These are phyloP conservation scores for Drosophila subsilvestris DNA, from an alignment of 2,888 invertebrate species.

Conservation along the genomic window DNA sequence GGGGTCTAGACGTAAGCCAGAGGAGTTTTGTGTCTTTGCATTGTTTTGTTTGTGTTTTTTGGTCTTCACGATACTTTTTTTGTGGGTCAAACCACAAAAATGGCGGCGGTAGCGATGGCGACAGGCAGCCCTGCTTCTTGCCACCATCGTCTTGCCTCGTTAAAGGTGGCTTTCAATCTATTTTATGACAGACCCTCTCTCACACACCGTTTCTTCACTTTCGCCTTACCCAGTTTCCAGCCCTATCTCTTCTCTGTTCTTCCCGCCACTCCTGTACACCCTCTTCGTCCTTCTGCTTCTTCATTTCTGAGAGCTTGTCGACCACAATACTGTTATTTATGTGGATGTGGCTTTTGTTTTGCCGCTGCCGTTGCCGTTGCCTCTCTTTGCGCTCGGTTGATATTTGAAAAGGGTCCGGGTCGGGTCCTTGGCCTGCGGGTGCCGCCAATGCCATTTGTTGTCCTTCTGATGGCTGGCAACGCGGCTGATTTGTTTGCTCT, in stretches of 20 bases:
- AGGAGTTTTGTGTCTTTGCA: slow-evolving; percentile 3
- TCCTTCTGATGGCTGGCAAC: slow-evolving; percentile 27
- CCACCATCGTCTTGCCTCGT: slow-evolving; percentile 11
- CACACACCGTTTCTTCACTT: slow-evolving; percentile 22
- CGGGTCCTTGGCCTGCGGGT: slow-evolving; percentile 28
- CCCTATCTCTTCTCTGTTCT: background rate
- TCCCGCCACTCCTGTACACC: background rate
- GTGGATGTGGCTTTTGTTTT: slow-evolving; percentile 70
- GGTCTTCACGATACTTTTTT: slow-evolving; percentile 52
- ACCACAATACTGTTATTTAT: slow-evolving; percentile 73
- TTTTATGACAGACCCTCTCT: slow-evolving; percentile 54
- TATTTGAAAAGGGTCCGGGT: slow-evolving; percentile 63
- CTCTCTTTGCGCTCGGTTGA: slow-evolving; percentile 30
- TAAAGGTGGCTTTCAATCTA: slow-evolving; percentile 53
- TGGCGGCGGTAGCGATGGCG: slow-evolving; percentile 43
- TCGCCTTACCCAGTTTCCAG: slow-evolving; percentile 4
- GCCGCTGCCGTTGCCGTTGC: slow-evolving; percentile 1
- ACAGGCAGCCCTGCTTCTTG: slow-evolving; percentile 16
- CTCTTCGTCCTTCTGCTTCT: background rate
- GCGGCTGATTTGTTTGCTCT: slow-evolving; percentile 32
- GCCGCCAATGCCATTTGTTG: slow-evolving; percentile 20
- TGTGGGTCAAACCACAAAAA: slow-evolving; percentile 74
- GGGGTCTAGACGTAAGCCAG: slow-evolving; percentile 39
- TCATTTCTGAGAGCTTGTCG: slow-evolving; percentile 24
- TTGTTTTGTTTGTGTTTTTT: slow-evolving; percentile 23